A percentile compares a stretch with the other conserved stretches of the same genome.
phyloP scores from a whole-genome alignment of 2,888 invertebrate genomes.

The Sceliomorpha sp. region DNA sequence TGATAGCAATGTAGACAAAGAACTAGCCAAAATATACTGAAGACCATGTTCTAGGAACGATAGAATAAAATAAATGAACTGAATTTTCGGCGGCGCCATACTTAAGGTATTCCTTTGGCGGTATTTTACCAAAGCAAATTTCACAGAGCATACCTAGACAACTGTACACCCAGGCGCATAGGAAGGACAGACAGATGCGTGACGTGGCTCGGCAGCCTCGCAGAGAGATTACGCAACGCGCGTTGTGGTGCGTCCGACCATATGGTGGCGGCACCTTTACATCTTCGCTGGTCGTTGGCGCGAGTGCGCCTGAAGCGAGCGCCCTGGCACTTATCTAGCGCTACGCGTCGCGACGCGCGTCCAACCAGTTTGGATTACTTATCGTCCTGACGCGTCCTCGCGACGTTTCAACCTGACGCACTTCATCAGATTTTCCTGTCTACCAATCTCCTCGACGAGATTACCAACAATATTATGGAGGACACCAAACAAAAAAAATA shows the following conservation, averaged over 20 bases:
- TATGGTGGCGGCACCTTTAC: slow-evolving; percentile 75
- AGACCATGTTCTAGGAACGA: too few relatives aligned
- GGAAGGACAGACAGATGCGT: slow-evolving; percentile 75
- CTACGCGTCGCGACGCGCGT: slow-evolving; percentile 36
- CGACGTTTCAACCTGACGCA: too few relatives aligned
- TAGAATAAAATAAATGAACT: too few relatives aligned
- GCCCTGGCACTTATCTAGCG: slow-evolving; percentile 43
- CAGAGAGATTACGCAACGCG: slow-evolving; percentile 71
- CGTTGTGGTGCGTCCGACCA: slow-evolving; percentile 62
- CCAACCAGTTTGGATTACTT: slow-evolving; percentile 49
- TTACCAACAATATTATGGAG: too few relatives aligned
- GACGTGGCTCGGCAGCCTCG: slow-evolving; percentile 65
- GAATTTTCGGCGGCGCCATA: too few relatives aligned
- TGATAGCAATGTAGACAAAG: too few relatives aligned
- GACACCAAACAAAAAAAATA: too few relatives aligned
- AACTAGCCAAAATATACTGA: too few relatives aligned
- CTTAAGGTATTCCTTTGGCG: too few relatives aligned
- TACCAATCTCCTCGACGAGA: too few relatives aligned
- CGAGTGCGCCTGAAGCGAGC: slow-evolving; percentile 53
- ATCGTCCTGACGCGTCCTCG: slow-evolving; percentile 40
- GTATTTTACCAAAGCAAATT: slow-evolving; percentile 10
- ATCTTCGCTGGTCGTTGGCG: slow-evolving; percentile 67
- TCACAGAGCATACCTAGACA: slow-evolving; percentile 28
- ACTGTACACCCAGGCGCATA: too few relatives aligned
- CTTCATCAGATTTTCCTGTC: too few relatives aligned